A percentile compares a stretch with the other conserved stretches of the same genome.
phyloP scores from a whole-genome alignment of 2,113 vertebrate species.

The Cisticola juncidis region DNA sequence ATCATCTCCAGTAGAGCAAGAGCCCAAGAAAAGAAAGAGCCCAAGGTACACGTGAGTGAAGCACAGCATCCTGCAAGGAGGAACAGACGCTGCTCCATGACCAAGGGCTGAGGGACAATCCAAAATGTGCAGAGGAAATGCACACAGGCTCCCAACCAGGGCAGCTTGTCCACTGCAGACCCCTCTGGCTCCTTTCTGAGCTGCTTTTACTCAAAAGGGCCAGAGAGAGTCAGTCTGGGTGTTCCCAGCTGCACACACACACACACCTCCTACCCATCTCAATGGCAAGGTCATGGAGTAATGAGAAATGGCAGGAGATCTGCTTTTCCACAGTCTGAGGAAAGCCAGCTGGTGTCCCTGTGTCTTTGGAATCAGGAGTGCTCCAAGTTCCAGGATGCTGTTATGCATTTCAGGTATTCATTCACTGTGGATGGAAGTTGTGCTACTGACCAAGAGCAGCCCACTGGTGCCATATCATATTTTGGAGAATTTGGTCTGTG shows the following conservation, averaged over 20 bases:
- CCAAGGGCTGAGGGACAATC: background rate
- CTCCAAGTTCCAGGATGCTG: background rate
- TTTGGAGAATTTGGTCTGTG: background rate
- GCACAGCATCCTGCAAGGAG: background rate
- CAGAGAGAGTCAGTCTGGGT: too few species aligned
- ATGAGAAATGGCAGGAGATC: background rate
- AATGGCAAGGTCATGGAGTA: background rate
- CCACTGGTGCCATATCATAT: background rate
- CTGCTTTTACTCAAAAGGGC: background rate
- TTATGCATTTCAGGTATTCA: background rate
- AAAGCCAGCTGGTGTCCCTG: background rate
- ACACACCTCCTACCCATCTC: too few species aligned
- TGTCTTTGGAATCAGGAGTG: fast-evolving
- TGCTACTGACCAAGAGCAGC: background rate
- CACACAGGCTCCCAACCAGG: fast-evolving
- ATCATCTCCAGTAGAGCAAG: background rate
- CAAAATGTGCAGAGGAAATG: fast-evolving
- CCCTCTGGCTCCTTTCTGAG: background rate
- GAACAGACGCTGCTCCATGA: fast-evolving
- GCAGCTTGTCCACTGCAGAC: background rate
- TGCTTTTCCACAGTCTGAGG: background rate
- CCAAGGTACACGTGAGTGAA: fast-evolving
- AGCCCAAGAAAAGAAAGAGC: background rate
- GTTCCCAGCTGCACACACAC: fast-evolving
- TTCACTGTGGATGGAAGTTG: background rate